Conservation (phyloP, 2,888 invertebrate genomes). For the Gymnosoma rotundatum region DNA sequence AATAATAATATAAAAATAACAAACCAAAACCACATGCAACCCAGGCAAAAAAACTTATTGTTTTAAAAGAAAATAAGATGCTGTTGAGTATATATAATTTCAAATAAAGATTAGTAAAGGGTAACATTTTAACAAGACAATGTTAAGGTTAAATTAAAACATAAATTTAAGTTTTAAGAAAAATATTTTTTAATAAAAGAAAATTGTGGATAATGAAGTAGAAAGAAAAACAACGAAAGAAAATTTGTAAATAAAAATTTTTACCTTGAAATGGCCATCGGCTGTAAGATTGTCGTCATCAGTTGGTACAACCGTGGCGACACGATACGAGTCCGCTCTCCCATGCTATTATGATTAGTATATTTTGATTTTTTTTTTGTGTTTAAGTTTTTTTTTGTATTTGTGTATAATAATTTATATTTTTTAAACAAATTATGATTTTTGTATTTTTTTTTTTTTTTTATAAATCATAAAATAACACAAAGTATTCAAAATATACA, state of each 20-base stretch:
- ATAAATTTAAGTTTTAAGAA: conserved; percentile 10
- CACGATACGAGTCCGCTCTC: conserved; percentile 98
- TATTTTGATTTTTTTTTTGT: not conserved
- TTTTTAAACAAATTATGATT: conserved; percentile 42
- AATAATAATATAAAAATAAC: conserved; percentile 2
- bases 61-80: conserved; percentile 49
- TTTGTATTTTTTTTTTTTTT: conserved; percentile 38
- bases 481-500: conserved; percentile 39
- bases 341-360: conserved; percentile 87
- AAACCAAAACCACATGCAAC: conserved; percentile 54
- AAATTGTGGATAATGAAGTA: conserved; percentile 15
- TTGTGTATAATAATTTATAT: conserved; percentile 24
- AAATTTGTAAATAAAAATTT: conserved; percentile 55
- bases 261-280: conserved; percentile 95
- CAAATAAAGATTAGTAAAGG: not conserved
- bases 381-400: conserved; percentile 3
- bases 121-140: conserved; percentile 33
- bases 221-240: conserved; percentile 15
- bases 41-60: conserved; percentile 10
- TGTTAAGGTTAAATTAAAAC: conserved; percentile 16
- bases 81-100: conserved; percentile 35
- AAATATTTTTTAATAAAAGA: not conserved
- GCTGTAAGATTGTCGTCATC: conserved; percentile 98
- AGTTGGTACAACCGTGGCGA: conserved; percentile 95
- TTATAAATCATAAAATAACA: conserved; percentile 30